Base-by-base conservation (phyloP, 2,797 vertebrate genomes). In the Ctenochaetus hawaiiensis region DNA sequence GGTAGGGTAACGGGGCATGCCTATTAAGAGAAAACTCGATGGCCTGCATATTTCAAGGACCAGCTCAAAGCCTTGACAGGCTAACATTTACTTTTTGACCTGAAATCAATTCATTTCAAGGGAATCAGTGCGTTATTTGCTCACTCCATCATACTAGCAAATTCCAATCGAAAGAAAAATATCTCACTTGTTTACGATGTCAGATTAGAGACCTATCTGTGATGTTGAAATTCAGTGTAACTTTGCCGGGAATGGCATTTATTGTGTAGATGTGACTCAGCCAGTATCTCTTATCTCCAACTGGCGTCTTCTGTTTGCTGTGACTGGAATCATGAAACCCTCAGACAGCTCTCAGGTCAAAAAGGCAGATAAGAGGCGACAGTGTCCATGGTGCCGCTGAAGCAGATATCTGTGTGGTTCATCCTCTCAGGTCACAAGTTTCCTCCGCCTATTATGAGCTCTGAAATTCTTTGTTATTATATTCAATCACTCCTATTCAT, bases 301-400 rank as follows among this genome's bases (percentile, higher is more conserved):
- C 34, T 77, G 81, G 75, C 60, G 41, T 84, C 77, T 79, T 63
- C 45, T 82, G 73, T 78, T 82, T 78, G 72, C 81, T 72, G 64
- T 76, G 77, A 53, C 68, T 77, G 67, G 71, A 82, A 75, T 51
- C 13, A 8, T 20, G 60, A 75, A 78, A 89, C 67, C 77, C 71
- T 87, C 77, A 39, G 70, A 80, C 74, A 77, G 77, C 67, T 72
- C 66, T 4, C 39, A 49, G 79, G 83, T 88, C 76, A 79, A 43
- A 61, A 67, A 75, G 64, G 44, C 77, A 80, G 89, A 94, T 89
- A 82, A 89, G 81, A 68, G 44, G 77, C 20, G 62, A 84, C 72
- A 70, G 84, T 66, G 77, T 83, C 82, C 67, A 20, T 6, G 61
- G 65, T 85, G 75, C 63, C 3, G 39, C 54, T 78, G 85, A 86